Percentiles rank a stretch among this genome's conserved stretches.
These are phyloP conservation scores for Dermolepida albohirtum DNA, from an alignment of 2,888 invertebrate species.

Conservation along the genomic window DNA sequence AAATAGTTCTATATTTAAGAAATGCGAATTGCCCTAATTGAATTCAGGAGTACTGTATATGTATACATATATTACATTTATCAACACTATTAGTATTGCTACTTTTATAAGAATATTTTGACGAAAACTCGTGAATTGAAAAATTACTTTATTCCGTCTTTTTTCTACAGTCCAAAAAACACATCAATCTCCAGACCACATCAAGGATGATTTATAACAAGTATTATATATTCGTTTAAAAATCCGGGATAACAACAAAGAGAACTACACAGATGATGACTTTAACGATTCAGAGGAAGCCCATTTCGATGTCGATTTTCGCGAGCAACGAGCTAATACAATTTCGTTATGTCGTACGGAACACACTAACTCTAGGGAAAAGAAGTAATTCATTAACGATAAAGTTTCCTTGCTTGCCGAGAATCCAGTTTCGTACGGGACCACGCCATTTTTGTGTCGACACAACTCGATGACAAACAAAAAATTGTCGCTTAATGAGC, in stretches of 20 bases:
- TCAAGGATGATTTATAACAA: no score
- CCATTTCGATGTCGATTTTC: neutral
- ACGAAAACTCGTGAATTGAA: no score
- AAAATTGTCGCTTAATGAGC: constrained; percentile 6
- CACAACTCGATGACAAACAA: neutral
- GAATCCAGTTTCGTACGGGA: constrained; percentile 15
- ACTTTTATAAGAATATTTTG: no score
- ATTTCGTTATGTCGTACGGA: constrained; percentile 1
- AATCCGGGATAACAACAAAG: neutral
- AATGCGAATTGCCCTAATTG: no score
- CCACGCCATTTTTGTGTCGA: constrained; percentile 23
- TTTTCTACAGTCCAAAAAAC: no score
- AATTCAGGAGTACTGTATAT: no score
- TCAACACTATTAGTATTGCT: no score
- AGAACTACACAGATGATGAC: neutral
- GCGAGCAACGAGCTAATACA: neutral
- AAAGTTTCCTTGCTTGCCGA: neutral
- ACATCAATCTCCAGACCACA: no score
- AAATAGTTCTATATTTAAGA: no score
- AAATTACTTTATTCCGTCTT: no score
- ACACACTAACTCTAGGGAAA: neutral
- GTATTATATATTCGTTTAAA: no score
- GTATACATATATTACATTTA: no score
- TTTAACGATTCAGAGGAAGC: neutral
- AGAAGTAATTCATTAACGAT: constrained; percentile 23